These are phyloP conservation scores for Epinephelus cyanopodus DNA, from an alignment of 2,113 vertebrate species.

Conservation along the genomic window DNA sequence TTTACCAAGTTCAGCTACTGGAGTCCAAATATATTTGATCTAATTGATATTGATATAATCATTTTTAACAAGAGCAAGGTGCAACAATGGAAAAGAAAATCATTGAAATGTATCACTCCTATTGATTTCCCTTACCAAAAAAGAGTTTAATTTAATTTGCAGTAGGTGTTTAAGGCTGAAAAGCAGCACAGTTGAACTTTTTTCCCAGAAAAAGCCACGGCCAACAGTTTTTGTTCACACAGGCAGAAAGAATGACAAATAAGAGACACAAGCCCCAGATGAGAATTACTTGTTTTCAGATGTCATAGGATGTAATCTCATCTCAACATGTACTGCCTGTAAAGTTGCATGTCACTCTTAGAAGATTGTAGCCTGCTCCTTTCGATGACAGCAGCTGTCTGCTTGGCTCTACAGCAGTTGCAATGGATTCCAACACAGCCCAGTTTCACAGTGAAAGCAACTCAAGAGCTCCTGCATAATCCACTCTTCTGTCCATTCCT, in stretches of 20 bases:
- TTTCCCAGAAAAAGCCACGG: not conserved
- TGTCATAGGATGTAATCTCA: slow-evolving; percentile 12
- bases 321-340: not conserved
- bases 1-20: too few relatives aligned
- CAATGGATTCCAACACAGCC: not conserved
- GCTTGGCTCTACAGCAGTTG: not conserved
- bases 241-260: slow-evolving; percentile 11
- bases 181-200: not conserved
- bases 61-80: not conserved
- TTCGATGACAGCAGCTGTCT: not conserved
- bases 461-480: not conserved
- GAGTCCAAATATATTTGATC: not conserved
- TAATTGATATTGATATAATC: not conserved
- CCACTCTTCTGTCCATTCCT: not conserved
- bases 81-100: not conserved
- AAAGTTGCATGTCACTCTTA: not conserved
- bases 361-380: not conserved
- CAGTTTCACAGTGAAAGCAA: not conserved
- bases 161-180: not conserved
- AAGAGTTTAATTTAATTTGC: not conserved
- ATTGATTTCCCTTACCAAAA: not conserved
- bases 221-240: slow-evolving; percentile 13
- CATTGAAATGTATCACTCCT: not conserved
- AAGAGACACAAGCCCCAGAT: not conserved
- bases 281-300: slow-evolving; percentile 16